Percentiles rank a stretch among this genome's conserved stretches.
Conservation (phyloP, 1,140 invertebrate genomes). For the Ostrea denselamellosa region DNA sequence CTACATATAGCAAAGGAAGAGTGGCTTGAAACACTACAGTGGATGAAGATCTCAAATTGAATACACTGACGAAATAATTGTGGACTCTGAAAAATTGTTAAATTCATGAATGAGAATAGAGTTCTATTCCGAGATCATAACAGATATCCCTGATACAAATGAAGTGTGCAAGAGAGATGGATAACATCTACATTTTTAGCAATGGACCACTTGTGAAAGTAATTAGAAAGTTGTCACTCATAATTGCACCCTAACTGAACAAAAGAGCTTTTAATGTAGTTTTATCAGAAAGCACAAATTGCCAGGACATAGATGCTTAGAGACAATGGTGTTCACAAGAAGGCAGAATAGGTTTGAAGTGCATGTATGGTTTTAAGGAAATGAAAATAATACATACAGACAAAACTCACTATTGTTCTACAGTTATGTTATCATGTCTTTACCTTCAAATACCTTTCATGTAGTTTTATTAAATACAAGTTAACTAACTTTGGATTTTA, state of each 20-base stretch:
- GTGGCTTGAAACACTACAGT: too few relatives aligned
- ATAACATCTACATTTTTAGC: too few relatives aligned
- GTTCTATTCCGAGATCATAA: too few relatives aligned
- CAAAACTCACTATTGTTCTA: not conserved
- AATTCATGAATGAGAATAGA: too few relatives aligned
- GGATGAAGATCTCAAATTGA: too few relatives aligned
- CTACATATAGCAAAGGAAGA: too few relatives aligned
- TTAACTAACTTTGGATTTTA: not conserved
- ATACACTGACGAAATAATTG: too few relatives aligned
- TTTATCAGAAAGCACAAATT: not conserved
- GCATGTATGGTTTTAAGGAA: conserved; percentile 2
- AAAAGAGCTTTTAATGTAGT: not conserved
- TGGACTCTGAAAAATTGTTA: too few relatives aligned
- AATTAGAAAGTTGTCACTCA: not conserved
- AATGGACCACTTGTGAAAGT: not conserved
- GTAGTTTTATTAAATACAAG: not conserved
- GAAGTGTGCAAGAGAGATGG: too few relatives aligned
- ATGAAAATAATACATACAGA: not conserved
- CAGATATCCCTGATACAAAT: too few relatives aligned
- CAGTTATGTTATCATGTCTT: too few relatives aligned
- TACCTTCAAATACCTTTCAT: too few relatives aligned
- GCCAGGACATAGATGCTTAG: conserved; percentile 16
- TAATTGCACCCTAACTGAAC: not conserved
- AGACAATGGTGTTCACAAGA: not conserved
- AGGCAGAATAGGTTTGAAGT: conserved; percentile 1